Conservation (phyloP, 2,797 vertebrate species). For the Dryobates pubescens region DNA sequence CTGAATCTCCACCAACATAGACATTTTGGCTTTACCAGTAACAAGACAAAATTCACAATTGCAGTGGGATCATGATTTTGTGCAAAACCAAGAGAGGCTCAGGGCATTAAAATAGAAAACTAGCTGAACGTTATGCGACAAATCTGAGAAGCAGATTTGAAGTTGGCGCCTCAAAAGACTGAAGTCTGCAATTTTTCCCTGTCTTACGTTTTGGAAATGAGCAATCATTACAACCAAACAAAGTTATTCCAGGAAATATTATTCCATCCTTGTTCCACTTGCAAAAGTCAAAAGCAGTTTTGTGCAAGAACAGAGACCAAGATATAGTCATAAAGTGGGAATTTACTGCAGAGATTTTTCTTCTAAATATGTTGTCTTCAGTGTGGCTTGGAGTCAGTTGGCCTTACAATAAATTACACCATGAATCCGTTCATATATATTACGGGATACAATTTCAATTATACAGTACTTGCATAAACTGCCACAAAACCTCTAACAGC, state of each 20-base stretch:
- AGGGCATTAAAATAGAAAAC: neutral
- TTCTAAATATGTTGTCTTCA: slow-evolving; percentile 29
- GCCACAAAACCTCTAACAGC: neutral
- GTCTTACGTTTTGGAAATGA: slow-evolving; percentile 41
- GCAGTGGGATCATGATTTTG: neutral
- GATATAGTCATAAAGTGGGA: slow-evolving; percentile 8
- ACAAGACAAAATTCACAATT: neutral
- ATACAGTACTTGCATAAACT: neutral
- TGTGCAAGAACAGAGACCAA: slow-evolving; percentile 20
- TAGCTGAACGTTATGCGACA: neutral
- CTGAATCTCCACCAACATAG: neutral
- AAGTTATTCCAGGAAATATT: slow-evolving; percentile 56
- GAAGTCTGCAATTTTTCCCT: slow-evolving; percentile 1
- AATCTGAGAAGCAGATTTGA: neutral
- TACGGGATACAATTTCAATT: slow-evolving; percentile 46
- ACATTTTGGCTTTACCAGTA: neutral
- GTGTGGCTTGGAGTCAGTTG: neutral
- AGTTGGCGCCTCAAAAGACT: neutral
- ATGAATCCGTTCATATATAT: slow-evolving; percentile 13
- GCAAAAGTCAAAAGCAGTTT: slow-evolving; percentile 50
- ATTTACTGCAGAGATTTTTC: slow-evolving; percentile 42
- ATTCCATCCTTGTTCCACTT: slow-evolving; percentile 43
- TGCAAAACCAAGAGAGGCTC: neutral
- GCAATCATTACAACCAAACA: slow-evolving; percentile 41
- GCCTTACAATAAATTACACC: slow-evolving; percentile 36